Evolutionary conservation across 2,113 vertebrate genomes (phyloP).

Genomic region (Ifrita kowaldi): DNA sequence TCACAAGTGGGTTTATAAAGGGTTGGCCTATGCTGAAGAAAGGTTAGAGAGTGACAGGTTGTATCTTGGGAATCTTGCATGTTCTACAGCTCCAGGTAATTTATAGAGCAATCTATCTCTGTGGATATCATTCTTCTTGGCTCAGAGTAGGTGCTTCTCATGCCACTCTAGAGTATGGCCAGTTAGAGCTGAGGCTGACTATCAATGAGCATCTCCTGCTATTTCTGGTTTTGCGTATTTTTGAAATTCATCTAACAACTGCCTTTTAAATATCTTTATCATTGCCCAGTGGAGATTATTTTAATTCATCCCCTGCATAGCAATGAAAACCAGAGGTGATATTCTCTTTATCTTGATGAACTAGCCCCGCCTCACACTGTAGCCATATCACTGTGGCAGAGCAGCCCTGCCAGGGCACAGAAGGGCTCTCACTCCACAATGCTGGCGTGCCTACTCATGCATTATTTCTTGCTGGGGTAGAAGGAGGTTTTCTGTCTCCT

Average conservation of each 20-base stretch:
- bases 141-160: neutral
- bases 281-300: neutral
- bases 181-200: neutral
- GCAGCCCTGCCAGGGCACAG: neutral
- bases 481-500: neutral
- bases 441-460: neutral
- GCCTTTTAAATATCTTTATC: neutral
- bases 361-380: neutral
- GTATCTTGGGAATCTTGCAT: neutral
- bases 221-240: neutral
- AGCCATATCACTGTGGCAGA: accelerated
- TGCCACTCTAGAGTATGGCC: neutral
- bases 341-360: neutral
- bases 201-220: neutral
- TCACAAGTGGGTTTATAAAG: neutral
- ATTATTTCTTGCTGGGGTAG: neutral
- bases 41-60: neutral
- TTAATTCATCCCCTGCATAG: neutral
- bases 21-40: neutral
- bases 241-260: neutral
- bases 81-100: neutral
- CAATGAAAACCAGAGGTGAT: neutral
- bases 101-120: neutral
- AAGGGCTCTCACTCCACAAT: neutral
- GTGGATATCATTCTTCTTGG: neutral